Base-by-base conservation (phyloP, 1,140 invertebrate genomes). In the Mactra quadrangularis region DNA sequence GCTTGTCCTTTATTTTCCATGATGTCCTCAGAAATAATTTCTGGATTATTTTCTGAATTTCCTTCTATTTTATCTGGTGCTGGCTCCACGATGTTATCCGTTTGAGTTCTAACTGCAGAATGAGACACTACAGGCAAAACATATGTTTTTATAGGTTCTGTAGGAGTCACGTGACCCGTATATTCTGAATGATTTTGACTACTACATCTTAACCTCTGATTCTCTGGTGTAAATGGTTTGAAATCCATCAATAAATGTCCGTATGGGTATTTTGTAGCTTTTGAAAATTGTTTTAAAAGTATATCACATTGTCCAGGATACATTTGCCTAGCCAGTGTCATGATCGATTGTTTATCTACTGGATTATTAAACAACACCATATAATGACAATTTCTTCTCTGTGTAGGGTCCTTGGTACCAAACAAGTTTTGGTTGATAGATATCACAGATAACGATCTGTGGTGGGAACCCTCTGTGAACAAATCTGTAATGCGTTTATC, bases 401-500 rank as follows among this genome's bases (percentile, higher is more conserved):
- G 64, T 47, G 64, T 68, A 4, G 64, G 33, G 22, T 64, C 60
- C 60, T 64, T 64, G 29, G 6, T 70, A 47, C 7, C 33, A 47
- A 13, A 70, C 25, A 70, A 47, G 27, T 70, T 70, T 29, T 70
- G 64, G 25, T 70, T 70, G 41, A 70, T 70, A 27, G 64, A 41
- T 25, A 45, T 79, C 62, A 68, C 38, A 6, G 64, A 68, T 41
- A 68, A 27, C 13, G 33, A 68, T 47, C 59, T 75, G 41, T 83
- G 59, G 47, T 68, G 70, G 25, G 68, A 75, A n/a, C 70, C 71
- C 27, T 74, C 79, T 7, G 79, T 82, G 74, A 82, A 82, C 35
- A 82, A 41, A 38, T 74, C 79, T 27, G 57, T 82, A 9, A 82
- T 72, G 29, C 78, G 35, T 7, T 27, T 11, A 64, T 82, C 79